Base-by-base conservation (phyloP, 2,888 invertebrate genomes). In the Orgyia antiqua region DNA sequence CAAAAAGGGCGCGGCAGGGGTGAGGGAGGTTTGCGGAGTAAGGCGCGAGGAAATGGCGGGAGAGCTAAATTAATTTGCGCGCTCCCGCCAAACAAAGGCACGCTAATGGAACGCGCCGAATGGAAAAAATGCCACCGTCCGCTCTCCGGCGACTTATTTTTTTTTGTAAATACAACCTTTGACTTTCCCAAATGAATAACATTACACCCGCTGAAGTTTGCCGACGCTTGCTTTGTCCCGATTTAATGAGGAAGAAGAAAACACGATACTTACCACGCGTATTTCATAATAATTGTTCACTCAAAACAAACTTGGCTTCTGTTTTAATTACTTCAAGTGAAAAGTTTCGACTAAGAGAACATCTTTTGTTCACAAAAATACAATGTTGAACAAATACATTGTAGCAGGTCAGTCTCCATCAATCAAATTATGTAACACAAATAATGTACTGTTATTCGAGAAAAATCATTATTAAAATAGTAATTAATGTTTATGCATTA, bases 61-160 rank as follows among this genome's bases (percentile, higher is more conserved):
- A 82, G 82, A 82, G 86, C 84, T 84, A 86, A 84, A 86, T 86
- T 84, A 86, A 86, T 86, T 84, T 86, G 86, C 84, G 84, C 86
- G 80, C 86, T 80, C 76, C 84, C 83, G 80, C 86, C 86, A 86
- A 86, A 86, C 86, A 86, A 86, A 84, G 86, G 84, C 84, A 74
- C 84, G 86, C 86, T 86, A 86, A 86, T 86, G 86, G 86, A 86
- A 86, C 83, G 82, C 84, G 84, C 76, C 84, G 84, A 86, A 86
- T 84, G 80, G 86, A 86, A 83, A 86, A 86, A 86, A 86, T 86
- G 86, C 86, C 86, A 84, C 84, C 86, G 86, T 83, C 83, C 86
- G 82, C 80, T 83, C 82, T 80, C 74, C 65, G 74, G 69, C 70
- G 80, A 78, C 82, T 80, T 78, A 74, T 75, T 74, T 79, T 74